A percentile compares a stretch with the other conserved stretches of the same genome.
Evolutionary conservation across 2,113 vertebrate genomes (phyloP).

Genomic region (Ornithorhynchus anatinus): DNA sequence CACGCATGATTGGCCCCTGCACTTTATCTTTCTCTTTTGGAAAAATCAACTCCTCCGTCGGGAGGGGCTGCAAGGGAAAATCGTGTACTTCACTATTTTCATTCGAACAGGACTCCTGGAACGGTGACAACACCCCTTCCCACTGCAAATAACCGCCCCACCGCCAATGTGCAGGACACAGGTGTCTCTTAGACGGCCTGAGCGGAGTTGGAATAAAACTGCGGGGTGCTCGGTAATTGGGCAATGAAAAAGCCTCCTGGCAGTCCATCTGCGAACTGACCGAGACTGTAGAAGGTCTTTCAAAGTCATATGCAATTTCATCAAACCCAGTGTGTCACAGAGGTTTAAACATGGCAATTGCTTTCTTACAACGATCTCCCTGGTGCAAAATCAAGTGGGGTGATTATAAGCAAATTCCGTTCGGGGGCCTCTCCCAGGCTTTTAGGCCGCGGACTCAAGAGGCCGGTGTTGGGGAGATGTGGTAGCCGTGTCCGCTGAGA

Average conservation of each 20-base stretch:
- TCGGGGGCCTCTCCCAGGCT: background rate
- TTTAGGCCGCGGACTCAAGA: background rate
- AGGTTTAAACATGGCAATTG: background rate
- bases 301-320: slow-evolving; percentile 8
- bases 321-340: background rate
- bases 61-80: too few relatives aligned
- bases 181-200: background rate
- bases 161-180: slow-evolving; percentile 1
- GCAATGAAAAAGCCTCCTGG: slow-evolving; percentile 3
- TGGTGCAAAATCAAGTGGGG: background rate
- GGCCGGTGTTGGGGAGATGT: background rate
- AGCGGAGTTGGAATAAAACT: background rate
- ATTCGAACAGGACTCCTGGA: too few relatives aligned
- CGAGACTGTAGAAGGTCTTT: slow-evolving; percentile 15
- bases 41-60: too few relatives aligned
- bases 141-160: background rate
- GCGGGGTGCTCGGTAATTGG: background rate
- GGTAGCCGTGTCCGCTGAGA: background rate
- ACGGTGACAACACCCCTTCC: too few relatives aligned
- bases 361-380: slow-evolving; percentile 12
- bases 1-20: too few relatives aligned
- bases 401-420: background rate
- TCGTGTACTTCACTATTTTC: too few relatives aligned
- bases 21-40: too few relatives aligned
- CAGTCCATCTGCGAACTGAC: background rate